Base-by-base conservation (phyloP, 2,888 invertebrate species). In the Syrista parreyssii region DNA sequence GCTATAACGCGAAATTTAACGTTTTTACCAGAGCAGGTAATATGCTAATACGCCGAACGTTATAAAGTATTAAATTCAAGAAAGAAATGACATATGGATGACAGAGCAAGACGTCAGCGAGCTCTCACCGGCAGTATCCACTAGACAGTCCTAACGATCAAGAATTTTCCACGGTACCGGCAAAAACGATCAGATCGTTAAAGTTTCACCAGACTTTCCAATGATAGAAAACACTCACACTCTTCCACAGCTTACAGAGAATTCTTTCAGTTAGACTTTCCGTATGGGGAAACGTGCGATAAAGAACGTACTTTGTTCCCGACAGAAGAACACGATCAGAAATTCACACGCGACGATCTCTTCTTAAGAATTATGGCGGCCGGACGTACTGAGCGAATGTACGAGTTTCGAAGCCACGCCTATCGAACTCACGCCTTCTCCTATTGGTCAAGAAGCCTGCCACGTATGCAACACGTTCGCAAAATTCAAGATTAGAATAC, bases 361-460 rank as follows among this genome's bases (percentile, higher is more conserved):
- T 84, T 80, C 84, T 80, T 80, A 84, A 83, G 83, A 86, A 86
- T 88, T 89, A 89, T 89, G 89, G 89, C 89, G 85, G 87, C 88
- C 87, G 86, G 84, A 85, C 84, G 80, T 83, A 80, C 78, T 11
- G 82, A 77, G 78, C 79, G 82, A 82, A 81, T 82, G 79, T 86
- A 83, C 83, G 80, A 79, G 75, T 83, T 84, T 84, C 76, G 79
- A 90, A 87, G 87, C 89, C 89, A 90, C 89, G 89, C 90, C 90
- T 88, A 89, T 90, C 83, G 76, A 81, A 83, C 81, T 84, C 84
- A 80, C 82, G 80, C 76, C 82, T 79, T 76, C 82, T 78, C 83
- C 83, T 84, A 90, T 90, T 90, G 89, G 89, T 77, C 79, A 78
- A 76, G 71, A 77, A 78, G 80, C 76, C 80, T 90, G 89, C 89